Conservation (phyloP, 2,888 invertebrate species). For the Emesis furor region DNA sequence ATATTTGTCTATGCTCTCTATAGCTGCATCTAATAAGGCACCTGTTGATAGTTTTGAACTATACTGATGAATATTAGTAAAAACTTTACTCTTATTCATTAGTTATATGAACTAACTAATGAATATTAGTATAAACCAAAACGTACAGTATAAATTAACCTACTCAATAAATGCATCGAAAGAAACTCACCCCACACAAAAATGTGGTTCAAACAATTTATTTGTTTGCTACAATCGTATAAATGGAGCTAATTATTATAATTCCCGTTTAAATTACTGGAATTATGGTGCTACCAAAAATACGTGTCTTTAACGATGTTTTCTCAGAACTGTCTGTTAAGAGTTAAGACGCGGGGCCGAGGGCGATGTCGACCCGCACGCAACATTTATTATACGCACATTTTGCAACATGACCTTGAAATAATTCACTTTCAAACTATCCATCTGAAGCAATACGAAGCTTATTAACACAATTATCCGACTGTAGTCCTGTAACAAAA, state of each 20-base stretch:
- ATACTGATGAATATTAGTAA: too few relatives aligned
- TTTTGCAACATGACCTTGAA: constrained; percentile 85
- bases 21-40: too few relatives aligned
- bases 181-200: constrained; percentile 57
- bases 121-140: too few relatives aligned
- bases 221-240: constrained; percentile 91
- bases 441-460: background rate
- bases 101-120: too few relatives aligned
- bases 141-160: background rate
- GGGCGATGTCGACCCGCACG: constrained; percentile 81
- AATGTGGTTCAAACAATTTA: constrained; percentile 87
- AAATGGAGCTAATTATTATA: constrained; percentile 91
- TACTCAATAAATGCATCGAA: constrained; percentile 47
- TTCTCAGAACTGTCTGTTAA: constrained; percentile 88
- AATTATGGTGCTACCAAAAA: constrained; percentile 92
- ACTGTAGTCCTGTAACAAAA: constrained; percentile 29
- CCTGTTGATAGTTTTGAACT: too few relatives aligned
- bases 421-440: constrained; percentile 69
- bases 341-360: constrained; percentile 79
- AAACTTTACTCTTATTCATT: too few relatives aligned
- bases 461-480: constrained; percentile 3
- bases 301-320: constrained; percentile 91
- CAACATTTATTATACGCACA: constrained; percentile 75
- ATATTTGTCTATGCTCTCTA: too few relatives aligned
- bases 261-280: constrained; percentile 91